Evolutionary conservation across 2,797 vertebrate species (phyloP), one percentile per base, ranked within the genome.

Genomic region (Gymnodraco acuticeps): DNA sequence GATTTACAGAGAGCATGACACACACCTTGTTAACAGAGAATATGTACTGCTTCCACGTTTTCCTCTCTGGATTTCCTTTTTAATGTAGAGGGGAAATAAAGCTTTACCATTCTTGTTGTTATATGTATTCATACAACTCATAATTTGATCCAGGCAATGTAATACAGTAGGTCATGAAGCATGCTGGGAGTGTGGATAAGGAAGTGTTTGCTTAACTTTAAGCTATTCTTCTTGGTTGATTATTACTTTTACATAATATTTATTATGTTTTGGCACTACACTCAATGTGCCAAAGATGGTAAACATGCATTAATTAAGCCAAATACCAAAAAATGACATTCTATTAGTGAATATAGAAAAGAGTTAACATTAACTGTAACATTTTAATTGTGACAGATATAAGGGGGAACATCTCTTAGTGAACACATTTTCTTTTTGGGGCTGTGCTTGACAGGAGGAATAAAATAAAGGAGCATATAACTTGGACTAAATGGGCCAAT

Each of bases 401-500:
- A 58, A 48, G 16, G 14, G 59, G 12, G 10, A 46, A 65, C 56
- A 58, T 46, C 31, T 46, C 42, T 64, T 45, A 23, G 48, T 20
- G 65, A 64, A 31, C 3, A 66, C 13, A 38, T 53, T 61, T 75
- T 82, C 14, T 64, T 71, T 67, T 27, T 27, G 56, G 54, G 11
- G 51, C 19, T 73, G 13, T 55, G 60, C 71, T 63, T 80, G 64
- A 67, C 52, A 64, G 11, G 2, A 64, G 6, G 50, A 78, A 61
- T 69, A 33, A 69, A 75, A 59, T 42, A 64, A 81, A 70, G 73
- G 48, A 83, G 42, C 56, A 59, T 4, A 15, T 70, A 9, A 46
- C 19, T 64, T 59, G 5, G 50, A 70, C 63, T 70, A 66, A 83
- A 78, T 69, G 5, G 13, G 23, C 60, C 65, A 64, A 82, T 80